phyloP scores from a whole-genome alignment of 1,140 invertebrate species.

The Diorhabda elongata region DNA sequence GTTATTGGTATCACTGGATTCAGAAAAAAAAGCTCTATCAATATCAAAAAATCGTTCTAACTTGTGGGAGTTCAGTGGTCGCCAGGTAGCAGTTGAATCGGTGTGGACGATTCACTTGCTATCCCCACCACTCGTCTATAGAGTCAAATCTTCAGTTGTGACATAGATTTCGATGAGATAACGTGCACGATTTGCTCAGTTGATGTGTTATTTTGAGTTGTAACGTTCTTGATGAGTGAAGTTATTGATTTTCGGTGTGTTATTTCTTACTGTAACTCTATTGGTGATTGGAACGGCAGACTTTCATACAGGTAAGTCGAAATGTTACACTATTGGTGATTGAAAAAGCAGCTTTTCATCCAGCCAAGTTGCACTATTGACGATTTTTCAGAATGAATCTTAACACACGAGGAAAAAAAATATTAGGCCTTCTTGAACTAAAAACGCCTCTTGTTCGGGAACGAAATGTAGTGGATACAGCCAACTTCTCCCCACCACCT shows the following conservation, averaged over 20 bases:
- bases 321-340: conserved; percentile 7
- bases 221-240: conserved; percentile 9
- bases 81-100: conserved; percentile 1
- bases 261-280: background rate
- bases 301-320: conserved; percentile 4
- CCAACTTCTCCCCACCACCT: conserved; percentile 10
- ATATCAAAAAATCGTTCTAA: background rate
- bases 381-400: background rate
- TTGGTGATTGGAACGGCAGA: conserved; percentile 9
- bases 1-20: conserved; percentile 5
- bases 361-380: conserved; percentile 12
- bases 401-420: conserved; percentile 9
- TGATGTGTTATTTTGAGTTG: conserved; percentile 12
- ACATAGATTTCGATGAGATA: conserved; percentile 6
- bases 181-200: conserved; percentile 9
- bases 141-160: conserved; percentile 9
- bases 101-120: background rate
- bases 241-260: background rate
- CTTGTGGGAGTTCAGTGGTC: background rate
- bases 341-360: conserved; percentile 6
- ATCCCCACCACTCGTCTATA: background rate
- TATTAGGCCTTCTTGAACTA: conserved; percentile 9
- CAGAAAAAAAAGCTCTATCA: conserved; percentile 5
- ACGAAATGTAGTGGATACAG: conserved; percentile 7
- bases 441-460: conserved; percentile 8